Percentiles rank a stretch among this genome's conserved stretches.
phyloP scores from a whole-genome alignment of 2,888 invertebrate species.

The Ectemnius lituratus region DNA sequence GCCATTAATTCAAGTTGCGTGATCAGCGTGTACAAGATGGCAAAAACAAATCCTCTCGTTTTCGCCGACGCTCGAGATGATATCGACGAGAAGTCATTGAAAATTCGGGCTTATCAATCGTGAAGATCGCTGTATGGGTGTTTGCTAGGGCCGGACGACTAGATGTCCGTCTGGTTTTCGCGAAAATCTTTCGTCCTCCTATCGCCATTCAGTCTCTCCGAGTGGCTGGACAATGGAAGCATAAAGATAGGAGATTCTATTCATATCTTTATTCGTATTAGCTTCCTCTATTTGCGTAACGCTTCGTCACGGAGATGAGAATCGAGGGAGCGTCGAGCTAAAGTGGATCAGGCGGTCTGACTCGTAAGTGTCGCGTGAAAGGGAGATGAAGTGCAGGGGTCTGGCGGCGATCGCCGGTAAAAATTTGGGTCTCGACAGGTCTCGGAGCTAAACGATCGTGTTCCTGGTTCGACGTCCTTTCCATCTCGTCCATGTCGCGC shows the following conservation, averaged over 20 bases:
- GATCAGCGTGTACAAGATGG: constrained; percentile 22
- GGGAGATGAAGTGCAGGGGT: constrained; percentile 37
- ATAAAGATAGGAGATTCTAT: too few relatives aligned
- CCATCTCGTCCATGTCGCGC: constrained; percentile 39
- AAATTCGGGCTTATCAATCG: constrained; percentile 29
- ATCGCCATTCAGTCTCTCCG: too few relatives aligned
- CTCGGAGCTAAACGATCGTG: constrained; percentile 57
- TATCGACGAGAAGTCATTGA: constrained; percentile 41
- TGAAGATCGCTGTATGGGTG: constrained; percentile 26
- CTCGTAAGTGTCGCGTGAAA: constrained; percentile 36
- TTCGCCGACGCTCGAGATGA: constrained; percentile 31
- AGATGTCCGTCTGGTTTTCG: too few relatives aligned
- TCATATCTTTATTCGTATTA: too few relatives aligned
- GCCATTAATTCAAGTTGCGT: constrained; percentile 41
- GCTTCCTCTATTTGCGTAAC: too few relatives aligned
- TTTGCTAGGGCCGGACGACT: too few relatives aligned
- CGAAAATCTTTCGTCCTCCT: too few relatives aligned
- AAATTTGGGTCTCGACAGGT: constrained; percentile 53
- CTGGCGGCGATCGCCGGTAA: constrained; percentile 33
- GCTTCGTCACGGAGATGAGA: too few relatives aligned
- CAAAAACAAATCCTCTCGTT: constrained; percentile 46
- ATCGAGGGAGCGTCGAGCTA: too few relatives aligned
- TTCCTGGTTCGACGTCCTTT: constrained; percentile 62
- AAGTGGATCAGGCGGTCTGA: constrained; percentile 2
- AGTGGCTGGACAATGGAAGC: too few relatives aligned